Percentiles rank a stretch among this genome's conserved stretches.
phyloP scores from a whole-genome alignment of 92 coral and sea anemone genomes.

The Phenganax subtilis region DNA sequence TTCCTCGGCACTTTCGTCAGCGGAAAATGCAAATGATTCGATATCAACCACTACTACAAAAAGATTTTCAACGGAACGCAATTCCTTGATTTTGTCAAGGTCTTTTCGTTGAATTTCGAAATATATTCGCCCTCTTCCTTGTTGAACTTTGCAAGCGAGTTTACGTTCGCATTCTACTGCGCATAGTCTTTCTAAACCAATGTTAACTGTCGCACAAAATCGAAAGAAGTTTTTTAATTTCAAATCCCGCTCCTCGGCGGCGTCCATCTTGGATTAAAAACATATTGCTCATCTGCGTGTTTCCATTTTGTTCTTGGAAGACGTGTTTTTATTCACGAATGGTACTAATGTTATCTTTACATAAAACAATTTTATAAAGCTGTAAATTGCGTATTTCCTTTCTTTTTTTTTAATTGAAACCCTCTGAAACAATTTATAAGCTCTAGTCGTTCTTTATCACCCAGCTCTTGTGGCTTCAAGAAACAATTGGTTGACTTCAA shows the following conservation, averaged over 20 bases:
- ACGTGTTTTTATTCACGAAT: neutral
- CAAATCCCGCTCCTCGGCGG: constrained; percentile 15
- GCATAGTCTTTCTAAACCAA: constrained; percentile 81
- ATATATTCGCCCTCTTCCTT: constrained; percentile 73
- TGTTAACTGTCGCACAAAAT: constrained; percentile 80
- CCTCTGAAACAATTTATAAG: too few species aligned
- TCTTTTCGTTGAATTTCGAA: constrained; percentile 60
- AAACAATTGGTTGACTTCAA: too few species aligned
- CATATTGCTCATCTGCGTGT: neutral
- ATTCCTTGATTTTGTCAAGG: constrained; percentile 49
- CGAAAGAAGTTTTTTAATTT: constrained; percentile 34
- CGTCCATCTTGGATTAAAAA: constrained; percentile 61
- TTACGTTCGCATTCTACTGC: constrained; percentile 74
- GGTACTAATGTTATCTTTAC: neutral
- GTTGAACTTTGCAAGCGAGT: constrained; percentile 58
- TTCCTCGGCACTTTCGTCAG: constrained; percentile 52
- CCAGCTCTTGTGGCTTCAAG: too few species aligned
- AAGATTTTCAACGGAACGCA: constrained; percentile 80
- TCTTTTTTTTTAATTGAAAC: too few species aligned
- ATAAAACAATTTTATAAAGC: neutral
- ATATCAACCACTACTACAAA: constrained; percentile 75
- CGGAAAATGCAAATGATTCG: constrained; percentile 46
- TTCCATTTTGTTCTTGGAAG: neutral
- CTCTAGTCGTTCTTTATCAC: too few species aligned
- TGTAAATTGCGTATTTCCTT: too few species aligned